These are phyloP conservation scores for Bombus superbus DNA, from an alignment of 1,140 invertebrate species.

Conservation along the genomic window DNA sequence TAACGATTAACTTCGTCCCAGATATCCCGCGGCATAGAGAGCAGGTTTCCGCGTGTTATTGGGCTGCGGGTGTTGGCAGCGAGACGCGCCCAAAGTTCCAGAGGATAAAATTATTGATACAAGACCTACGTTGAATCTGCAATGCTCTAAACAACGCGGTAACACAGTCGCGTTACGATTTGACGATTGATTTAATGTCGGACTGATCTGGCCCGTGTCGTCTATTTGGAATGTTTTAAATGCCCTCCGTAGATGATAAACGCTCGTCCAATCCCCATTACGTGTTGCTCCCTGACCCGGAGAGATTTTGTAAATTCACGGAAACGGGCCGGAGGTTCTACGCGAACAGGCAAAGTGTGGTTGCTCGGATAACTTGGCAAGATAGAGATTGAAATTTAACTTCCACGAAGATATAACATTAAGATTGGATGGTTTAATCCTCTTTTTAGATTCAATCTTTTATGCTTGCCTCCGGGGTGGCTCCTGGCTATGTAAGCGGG, in stretches of 20 bases:
- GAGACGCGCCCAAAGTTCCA: slow-evolving; percentile 42
- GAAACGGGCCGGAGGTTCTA: neutral
- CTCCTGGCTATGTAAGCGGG: no score
- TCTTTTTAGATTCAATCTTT: no score
- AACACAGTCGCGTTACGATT: slow-evolving; percentile 55
- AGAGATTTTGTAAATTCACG: neutral
- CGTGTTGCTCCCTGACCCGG: neutral
- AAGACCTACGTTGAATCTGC: slow-evolving; percentile 60
- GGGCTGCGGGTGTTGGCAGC: slow-evolving; percentile 1
- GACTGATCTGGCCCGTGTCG: slow-evolving; percentile 17
- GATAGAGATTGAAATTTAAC: neutral
- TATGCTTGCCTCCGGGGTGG: neutral
- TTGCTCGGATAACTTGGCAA: neutral
- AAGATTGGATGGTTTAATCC: neutral
- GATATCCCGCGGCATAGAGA: slow-evolving; percentile 45
- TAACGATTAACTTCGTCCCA: slow-evolving; percentile 46
- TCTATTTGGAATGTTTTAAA: slow-evolving; percentile 12
- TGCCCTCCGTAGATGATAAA: neutral
- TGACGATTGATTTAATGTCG: slow-evolving; percentile 60
- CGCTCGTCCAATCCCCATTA: neutral
- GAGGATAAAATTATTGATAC: slow-evolving; percentile 58
- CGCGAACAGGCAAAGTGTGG: neutral
- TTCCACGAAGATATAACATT: neutral
- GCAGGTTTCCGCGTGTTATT: slow-evolving; percentile 36
- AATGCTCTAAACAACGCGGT: slow-evolving; percentile 58